A percentile compares a stretch with the other conserved stretches of the same genome.
phyloP scores from a whole-genome alignment of 1,140 invertebrate genomes.

The Thaumetopoea pityocampa region DNA sequence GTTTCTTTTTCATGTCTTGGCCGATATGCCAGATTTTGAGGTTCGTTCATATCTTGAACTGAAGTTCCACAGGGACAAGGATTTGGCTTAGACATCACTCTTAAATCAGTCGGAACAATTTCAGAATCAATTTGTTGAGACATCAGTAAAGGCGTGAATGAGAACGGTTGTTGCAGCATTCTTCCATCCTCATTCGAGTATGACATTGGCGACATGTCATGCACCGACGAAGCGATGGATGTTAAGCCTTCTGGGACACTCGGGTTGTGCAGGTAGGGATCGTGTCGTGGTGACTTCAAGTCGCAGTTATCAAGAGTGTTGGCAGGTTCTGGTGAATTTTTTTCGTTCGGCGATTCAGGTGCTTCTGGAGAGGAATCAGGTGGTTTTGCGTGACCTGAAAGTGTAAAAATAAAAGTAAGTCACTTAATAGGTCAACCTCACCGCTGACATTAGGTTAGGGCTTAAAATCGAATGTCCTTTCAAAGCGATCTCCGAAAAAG shows the following conservation, averaged over 20 bases:
- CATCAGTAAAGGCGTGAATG: constrained; percentile 54
- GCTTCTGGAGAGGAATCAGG: constrained; percentile 62
- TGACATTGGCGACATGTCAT: constrained; percentile 29
- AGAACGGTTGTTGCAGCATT: constrained; percentile 53
- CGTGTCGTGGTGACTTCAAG: constrained; percentile 46
- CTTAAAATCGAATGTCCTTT: no score
- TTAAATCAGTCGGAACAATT: constrained; percentile 61
- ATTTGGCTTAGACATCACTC: constrained; percentile 47
- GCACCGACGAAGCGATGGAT: constrained; percentile 8
- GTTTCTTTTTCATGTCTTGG: constrained; percentile 40
- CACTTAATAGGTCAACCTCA: no score
- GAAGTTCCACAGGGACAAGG: constrained; percentile 48
- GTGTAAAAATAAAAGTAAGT: not conserved
- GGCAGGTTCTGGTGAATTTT: constrained; percentile 50
- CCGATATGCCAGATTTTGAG: constrained; percentile 55
- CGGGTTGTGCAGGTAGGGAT: constrained; percentile 48
- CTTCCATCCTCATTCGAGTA: constrained; percentile 46
- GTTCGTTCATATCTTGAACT: constrained; percentile 43
- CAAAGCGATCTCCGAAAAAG: no score
- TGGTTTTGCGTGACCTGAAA: constrained; percentile 42
- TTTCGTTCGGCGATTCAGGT: constrained; percentile 49
- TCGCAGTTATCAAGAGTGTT: constrained; percentile 39
- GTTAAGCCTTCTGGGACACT: constrained; percentile 22
- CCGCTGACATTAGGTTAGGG: no score
- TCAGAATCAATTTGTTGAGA: constrained; percentile 43